Evolutionary conservation across 1,140 invertebrate species (phyloP).

Genomic region (Berghia stephanieae): DNA sequence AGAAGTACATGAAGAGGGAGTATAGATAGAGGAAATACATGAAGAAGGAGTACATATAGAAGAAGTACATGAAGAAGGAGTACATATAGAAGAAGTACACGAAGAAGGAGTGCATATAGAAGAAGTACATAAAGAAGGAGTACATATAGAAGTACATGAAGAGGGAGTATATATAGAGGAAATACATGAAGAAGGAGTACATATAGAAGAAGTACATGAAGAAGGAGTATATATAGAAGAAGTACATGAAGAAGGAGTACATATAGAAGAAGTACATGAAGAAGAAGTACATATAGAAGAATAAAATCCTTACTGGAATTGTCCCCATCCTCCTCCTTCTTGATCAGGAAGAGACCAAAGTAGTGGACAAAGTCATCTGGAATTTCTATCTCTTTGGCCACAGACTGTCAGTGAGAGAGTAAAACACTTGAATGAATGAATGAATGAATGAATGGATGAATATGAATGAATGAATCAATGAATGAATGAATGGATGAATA

Average conservation of each 20-base stretch:
- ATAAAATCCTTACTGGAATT: conserved; percentile 69
- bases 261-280: neutral
- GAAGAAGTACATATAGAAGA: neutral
- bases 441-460: neutral
- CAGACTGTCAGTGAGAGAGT: conserved; percentile 71
- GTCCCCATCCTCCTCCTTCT: conserved; percentile 78
- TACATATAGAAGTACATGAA: too few species aligned
- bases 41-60: too few species aligned
- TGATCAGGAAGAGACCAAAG: conserved; percentile 88
- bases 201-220: too few species aligned
- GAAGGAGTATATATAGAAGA: too few species aligned
- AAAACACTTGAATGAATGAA: neutral
- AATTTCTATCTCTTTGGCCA: conserved; percentile 79
- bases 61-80: too few species aligned
- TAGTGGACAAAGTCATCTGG: conserved; percentile 81
- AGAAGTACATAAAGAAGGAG: too few species aligned
- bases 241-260: neutral
- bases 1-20: too few species aligned
- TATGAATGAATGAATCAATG: neutral
- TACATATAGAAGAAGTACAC: too few species aligned
- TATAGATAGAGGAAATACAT: too few species aligned
- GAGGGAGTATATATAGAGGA: too few species aligned
- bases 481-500: neutral
- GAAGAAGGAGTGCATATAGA: too few species aligned
- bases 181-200: too few species aligned